Evolutionary conservation across 2,113 vertebrate species (phyloP).

Genomic region (Macquaria ambigua): DNA sequence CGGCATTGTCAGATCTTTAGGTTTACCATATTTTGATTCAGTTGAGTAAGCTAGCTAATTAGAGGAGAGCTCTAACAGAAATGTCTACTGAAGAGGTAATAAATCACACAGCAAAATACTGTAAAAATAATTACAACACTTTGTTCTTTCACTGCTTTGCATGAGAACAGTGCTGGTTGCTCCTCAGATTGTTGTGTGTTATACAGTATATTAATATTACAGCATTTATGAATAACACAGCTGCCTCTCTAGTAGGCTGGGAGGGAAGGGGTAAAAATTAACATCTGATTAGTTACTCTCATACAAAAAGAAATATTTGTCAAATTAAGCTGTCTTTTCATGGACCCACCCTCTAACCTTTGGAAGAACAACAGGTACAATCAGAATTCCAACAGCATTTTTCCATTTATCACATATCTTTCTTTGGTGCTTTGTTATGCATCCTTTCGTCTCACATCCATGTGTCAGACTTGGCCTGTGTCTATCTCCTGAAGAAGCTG

Average conservation of each 20-base stretch:
- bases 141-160: not conserved
- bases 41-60: not conserved
- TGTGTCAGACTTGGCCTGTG: not conserved
- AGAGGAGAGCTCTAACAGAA: not conserved
- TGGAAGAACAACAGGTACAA: not conserved
- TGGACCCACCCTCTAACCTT: no score
- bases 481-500: not conserved
- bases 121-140: not conserved
- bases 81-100: not conserved
- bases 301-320: not conserved
- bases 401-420: not conserved
- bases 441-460: not conserved
- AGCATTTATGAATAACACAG: not conserved
- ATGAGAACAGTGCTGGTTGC: not conserved
- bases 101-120: not conserved
- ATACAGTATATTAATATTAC: not conserved
- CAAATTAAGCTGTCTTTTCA: not conserved
- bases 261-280: not conserved
- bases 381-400: not conserved
- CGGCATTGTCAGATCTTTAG: not conserved
- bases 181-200: not conserved
- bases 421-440: not conserved
- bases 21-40: not conserved
- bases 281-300: not conserved
- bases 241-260: not conserved